Conservation (phyloP, 2,797 vertebrate genomes). For the Macropus fuliginosus region DNA sequence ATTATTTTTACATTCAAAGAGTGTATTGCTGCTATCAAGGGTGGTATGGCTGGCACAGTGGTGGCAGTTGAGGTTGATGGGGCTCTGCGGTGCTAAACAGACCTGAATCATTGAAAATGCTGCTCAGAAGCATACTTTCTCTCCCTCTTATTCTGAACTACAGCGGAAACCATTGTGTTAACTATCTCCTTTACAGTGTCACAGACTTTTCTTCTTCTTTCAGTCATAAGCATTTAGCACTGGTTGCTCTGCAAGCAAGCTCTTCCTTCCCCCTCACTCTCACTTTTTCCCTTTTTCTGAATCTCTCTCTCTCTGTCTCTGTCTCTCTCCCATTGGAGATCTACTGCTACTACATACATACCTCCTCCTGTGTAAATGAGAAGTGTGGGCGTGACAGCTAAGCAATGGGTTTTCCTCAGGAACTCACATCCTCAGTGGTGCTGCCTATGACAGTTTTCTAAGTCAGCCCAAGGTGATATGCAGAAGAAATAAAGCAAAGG, state of each 20-base stretch:
- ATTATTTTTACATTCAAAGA: neutral
- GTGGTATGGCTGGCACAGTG: neutral
- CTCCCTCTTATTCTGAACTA: neutral
- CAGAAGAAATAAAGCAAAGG: neutral
- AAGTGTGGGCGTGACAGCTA: neutral
- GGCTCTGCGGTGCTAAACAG: neutral
- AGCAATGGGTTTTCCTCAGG: neutral
- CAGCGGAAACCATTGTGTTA: neutral
- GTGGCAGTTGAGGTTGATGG: neutral
- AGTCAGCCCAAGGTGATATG: neutral
- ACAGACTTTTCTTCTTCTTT: neutral
- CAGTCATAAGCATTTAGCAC: neutral
- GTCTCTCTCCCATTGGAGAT: too few relatives aligned
- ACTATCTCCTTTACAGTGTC: neutral
- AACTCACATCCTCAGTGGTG: neutral
- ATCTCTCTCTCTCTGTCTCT: neutral
- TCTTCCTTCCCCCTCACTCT: neutral
- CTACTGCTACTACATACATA: too few relatives aligned
- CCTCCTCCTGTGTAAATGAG: neutral
- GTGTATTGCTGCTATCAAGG: neutral
- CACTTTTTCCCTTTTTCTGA: neutral
- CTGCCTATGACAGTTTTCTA: neutral
- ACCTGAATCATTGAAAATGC: neutral
- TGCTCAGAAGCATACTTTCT: neutral
- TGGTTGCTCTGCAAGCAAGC: neutral